These are phyloP conservation scores for Euplexia lucipara DNA, from an alignment of 2,888 invertebrate genomes.

Conservation along the genomic window DNA sequence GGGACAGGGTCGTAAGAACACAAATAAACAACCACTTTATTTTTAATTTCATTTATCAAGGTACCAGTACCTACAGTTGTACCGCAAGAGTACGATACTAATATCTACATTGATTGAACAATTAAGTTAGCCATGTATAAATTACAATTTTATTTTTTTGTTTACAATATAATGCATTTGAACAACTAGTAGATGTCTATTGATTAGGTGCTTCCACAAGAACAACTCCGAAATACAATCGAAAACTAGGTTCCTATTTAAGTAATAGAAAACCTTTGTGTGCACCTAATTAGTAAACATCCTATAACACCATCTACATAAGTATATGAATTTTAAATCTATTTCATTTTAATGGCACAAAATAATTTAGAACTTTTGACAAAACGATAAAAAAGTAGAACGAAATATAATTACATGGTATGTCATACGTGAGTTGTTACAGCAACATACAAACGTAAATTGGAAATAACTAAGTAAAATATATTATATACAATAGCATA, in stretches of 20 bases:
- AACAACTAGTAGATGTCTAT: constrained; percentile 33
- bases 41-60: constrained; percentile 82
- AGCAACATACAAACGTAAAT: constrained; percentile 64
- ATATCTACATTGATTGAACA: constrained; percentile 72
- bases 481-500: constrained; percentile 73
- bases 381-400: constrained; percentile 62
- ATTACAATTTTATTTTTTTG: constrained; percentile 48
- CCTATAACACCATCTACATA: constrained; percentile 27
- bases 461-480: constrained; percentile 65
- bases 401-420: constrained; percentile 62
- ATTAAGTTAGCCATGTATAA: constrained; percentile 49
- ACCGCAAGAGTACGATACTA: constrained; percentile 52
- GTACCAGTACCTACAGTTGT: constrained; percentile 79
- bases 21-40: constrained; percentile 63
- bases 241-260: not conserved
- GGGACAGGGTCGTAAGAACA: not conserved
- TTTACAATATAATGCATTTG: constrained; percentile 59
- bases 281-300: constrained; percentile 49
- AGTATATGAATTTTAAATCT: constrained; percentile 59
- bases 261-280: constrained; percentile 1
- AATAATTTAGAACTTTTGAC: constrained; percentile 75
- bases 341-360: constrained; percentile 81
- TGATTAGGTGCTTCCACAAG: constrained; percentile 47
- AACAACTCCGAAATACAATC: constrained; percentile 19
- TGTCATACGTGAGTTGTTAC: constrained; percentile 58